Evolutionary conservation across 1,140 invertebrate genomes (phyloP).

Genomic region (Dendrolimus punctatus): DNA sequence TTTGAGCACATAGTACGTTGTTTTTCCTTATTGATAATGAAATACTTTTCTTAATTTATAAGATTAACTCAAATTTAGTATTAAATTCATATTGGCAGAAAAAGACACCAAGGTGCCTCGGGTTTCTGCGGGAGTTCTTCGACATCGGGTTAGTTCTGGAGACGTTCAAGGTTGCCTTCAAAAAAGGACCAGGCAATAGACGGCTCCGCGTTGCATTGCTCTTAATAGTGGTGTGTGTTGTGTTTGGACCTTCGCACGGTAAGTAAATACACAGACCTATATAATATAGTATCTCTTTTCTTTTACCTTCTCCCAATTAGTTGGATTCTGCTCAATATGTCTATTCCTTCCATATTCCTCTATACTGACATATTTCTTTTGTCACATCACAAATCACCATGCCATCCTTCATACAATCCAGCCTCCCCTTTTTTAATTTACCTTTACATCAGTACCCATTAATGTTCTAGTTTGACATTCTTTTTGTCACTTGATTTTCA

Average conservation of each 20-base stretch:
- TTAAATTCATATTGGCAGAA: background rate
- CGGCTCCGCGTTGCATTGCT: slow-evolving; percentile 79
- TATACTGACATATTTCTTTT: no score
- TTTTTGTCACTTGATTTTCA: no score
- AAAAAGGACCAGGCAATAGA: slow-evolving; percentile 78
- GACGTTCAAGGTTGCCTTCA: slow-evolving; percentile 83
- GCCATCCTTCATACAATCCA: no score
- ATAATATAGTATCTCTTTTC: no score
- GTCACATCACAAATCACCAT: no score
- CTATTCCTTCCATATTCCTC: no score
- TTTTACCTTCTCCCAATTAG: no score
- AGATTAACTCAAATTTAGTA: background rate
- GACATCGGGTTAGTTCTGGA: slow-evolving; percentile 79
- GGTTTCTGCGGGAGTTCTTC: slow-evolving; percentile 78
- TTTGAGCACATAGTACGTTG: no score
- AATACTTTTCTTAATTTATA: background rate
- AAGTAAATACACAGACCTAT: slow-evolving; percentile 32
- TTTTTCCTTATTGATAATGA: background rate
- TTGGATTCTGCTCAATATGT: no score
- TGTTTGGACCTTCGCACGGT: slow-evolving; percentile 87
- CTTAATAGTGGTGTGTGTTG: slow-evolving; percentile 84
- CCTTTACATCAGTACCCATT: no score
- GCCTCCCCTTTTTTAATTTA: no score
- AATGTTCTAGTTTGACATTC: no score
- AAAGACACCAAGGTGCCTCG: slow-evolving; percentile 12